Conservation (phyloP, 2,888 invertebrate species). For the Anthrax anthrax region DNA sequence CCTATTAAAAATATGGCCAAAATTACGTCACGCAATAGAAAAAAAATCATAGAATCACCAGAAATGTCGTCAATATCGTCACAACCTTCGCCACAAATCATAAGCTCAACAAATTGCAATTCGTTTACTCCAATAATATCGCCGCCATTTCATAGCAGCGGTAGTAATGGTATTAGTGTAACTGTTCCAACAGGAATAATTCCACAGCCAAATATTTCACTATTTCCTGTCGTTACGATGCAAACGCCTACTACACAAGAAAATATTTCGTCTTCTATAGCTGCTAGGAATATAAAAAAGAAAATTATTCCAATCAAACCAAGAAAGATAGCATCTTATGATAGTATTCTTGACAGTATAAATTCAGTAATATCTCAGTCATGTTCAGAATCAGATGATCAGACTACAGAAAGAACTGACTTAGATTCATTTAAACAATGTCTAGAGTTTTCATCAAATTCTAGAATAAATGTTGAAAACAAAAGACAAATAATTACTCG, state of each 20-base stretch:
- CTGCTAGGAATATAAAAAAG: conserved; percentile 7
- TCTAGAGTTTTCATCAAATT: too few species aligned
- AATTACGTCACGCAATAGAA: not conserved
- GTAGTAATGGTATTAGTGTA: not conserved
- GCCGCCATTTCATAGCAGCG: too few species aligned
- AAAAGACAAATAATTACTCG: too few species aligned
- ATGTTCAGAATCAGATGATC: not conserved
- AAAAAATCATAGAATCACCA: not conserved
- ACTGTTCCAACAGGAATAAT: not conserved
- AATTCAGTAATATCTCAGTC: not conserved
- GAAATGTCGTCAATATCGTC: not conserved
- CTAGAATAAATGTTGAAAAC: too few species aligned
- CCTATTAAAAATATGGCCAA: not conserved
- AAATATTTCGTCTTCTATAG: too few species aligned
- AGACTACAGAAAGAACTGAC: too few species aligned
- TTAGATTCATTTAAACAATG: too few species aligned
- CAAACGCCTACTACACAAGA: too few species aligned
- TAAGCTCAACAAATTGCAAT: not conserved
- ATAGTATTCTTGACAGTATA: not conserved
- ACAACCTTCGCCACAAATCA: not conserved
- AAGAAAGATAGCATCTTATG: not conserved
- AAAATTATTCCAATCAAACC: not conserved
- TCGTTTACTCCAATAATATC: not conserved
- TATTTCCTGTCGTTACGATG: not conserved
- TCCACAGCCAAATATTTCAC: not conserved